Conservation (phyloP, 2,888 invertebrate species). For the Gari tellinella region DNA sequence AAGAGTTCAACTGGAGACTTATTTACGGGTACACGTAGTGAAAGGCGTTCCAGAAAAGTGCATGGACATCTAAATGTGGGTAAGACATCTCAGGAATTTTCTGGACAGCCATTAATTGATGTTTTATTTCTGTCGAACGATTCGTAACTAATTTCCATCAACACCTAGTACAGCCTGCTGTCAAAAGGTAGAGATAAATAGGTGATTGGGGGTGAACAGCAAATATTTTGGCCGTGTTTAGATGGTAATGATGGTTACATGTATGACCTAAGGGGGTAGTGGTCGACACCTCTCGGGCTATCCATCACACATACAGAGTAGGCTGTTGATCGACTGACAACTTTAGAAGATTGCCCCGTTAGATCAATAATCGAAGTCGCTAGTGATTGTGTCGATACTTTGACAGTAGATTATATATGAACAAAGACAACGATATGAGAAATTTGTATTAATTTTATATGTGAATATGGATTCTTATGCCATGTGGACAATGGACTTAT, state of each 20-base stretch:
- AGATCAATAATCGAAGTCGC: neutral
- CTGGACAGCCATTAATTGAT: constrained; percentile 24
- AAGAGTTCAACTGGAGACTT: too few relatives aligned
- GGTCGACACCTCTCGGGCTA: constrained; percentile 29
- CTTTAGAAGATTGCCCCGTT: neutral
- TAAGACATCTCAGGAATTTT: constrained; percentile 2
- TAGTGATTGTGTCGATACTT: neutral
- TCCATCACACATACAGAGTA: constrained; percentile 27
- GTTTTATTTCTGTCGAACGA: constrained; percentile 24
- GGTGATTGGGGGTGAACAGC: constrained; percentile 9
- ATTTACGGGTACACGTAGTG: too few relatives aligned
- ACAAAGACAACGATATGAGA: too few relatives aligned
- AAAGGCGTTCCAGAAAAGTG: too few relatives aligned
- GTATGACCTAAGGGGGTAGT: constrained; percentile 25
- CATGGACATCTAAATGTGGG: neutral
- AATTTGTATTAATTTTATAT: too few relatives aligned
- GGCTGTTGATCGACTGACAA: neutral
- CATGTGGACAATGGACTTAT: too few relatives aligned
- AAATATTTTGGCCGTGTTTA: constrained; percentile 30
- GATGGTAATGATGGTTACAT: constrained; percentile 37
- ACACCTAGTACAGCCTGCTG: constrained; percentile 35
- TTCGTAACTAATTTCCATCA: constrained; percentile 28
- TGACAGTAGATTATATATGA: too few relatives aligned
- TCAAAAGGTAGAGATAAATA: constrained; percentile 35
- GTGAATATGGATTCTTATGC: too few relatives aligned